Evolutionary conservation across 2,113 vertebrate species (phyloP), one percentile per base, ranked within the genome.

Genomic region (Laticauda colubrina): DNA sequence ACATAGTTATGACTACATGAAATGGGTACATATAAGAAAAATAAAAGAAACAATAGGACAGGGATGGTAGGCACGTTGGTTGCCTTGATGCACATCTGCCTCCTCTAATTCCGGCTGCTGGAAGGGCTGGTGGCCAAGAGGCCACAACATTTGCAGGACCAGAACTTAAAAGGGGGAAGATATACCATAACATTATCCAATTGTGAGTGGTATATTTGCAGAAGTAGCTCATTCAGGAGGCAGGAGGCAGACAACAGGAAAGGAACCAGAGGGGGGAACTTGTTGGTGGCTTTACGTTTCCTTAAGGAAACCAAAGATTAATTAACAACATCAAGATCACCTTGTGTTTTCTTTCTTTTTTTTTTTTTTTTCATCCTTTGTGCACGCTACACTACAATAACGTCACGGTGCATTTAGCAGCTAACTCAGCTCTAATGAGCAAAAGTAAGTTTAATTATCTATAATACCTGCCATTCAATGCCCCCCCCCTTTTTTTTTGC

Each of bases 171-270:
- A 55, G 59, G 34, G 90, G n/a, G 48, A 69, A 91, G 51, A 69
- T 59, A 45, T 54, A 89, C 48, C 48, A 10, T 51, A 12, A 45
- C 15, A 1, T 20, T 57, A 91, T 81, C 39, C 59, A 75, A 39
- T 29, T 51, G 89, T 10, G 43, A 5, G 26, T 59, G 61, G 59
- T 53, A 7, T 29, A 43, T 88, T 91, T 81, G 6, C 2, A 0
- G 0, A 81, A 7, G 61, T 10, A 0, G 12, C 85, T n/a, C 43
- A 0, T 85, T 91, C 29, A 87, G 92, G 6, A 87, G 12, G 34
- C 34, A 24, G 0, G 0, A 0, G 61, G 11, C 24, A n/a, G 48
- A n/a, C 2, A 2, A 5, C 59, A 90, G 45, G 24, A 1, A 2
- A 0, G 2, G 11, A 10, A 91, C 24, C 1, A 1, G 1, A 0